Percentiles rank a stretch among this genome's conserved stretches.
These are phyloP conservation scores for Zaprionus lachaisei DNA, from an alignment of 1,140 invertebrate genomes.

Conservation along the genomic window DNA sequence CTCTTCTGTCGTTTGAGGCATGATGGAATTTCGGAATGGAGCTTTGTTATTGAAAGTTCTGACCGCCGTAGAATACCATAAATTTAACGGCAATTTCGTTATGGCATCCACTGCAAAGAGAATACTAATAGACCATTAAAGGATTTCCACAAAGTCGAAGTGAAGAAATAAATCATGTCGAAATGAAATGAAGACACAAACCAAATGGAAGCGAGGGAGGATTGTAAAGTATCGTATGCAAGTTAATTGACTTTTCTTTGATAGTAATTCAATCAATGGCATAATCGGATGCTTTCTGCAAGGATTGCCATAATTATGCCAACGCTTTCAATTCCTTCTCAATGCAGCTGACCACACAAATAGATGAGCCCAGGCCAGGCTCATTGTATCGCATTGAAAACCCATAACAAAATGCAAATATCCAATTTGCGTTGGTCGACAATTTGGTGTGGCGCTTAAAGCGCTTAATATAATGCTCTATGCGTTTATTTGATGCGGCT, in stretches of 20 bases:
- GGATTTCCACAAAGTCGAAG: neutral
- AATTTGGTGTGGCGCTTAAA: constrained; percentile 38
- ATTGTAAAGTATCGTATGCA: no score
- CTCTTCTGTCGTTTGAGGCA: constrained; percentile 35
- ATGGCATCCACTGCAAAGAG: constrained; percentile 9
- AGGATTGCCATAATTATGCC: neutral
- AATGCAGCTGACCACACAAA: constrained; percentile 26
- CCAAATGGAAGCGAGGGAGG: no score
- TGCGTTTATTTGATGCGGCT: constrained; percentile 28
- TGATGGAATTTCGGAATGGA: constrained; percentile 36
- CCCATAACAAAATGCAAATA: constrained; percentile 46
- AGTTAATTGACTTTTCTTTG: constrained; percentile 6
- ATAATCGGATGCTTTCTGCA: neutral
- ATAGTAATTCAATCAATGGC: neutral
- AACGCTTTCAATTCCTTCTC: neutral
- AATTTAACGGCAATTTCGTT: constrained; percentile 29
- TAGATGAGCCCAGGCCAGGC: constrained; percentile 18
- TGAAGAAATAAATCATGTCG: neutral
- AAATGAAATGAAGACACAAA: neutral
- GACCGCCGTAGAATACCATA: constrained; percentile 20
- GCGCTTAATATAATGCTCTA: constrained; percentile 35
- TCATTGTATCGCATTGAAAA: constrained; percentile 14
- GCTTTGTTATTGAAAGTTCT: constrained; percentile 40
- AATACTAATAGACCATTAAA: constrained; percentile 34
- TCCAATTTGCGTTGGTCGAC: constrained; percentile 32